These are phyloP conservation scores for Pelusios castaneus DNA, from an alignment of 2,113 vertebrate species.

Conservation along the genomic window DNA sequence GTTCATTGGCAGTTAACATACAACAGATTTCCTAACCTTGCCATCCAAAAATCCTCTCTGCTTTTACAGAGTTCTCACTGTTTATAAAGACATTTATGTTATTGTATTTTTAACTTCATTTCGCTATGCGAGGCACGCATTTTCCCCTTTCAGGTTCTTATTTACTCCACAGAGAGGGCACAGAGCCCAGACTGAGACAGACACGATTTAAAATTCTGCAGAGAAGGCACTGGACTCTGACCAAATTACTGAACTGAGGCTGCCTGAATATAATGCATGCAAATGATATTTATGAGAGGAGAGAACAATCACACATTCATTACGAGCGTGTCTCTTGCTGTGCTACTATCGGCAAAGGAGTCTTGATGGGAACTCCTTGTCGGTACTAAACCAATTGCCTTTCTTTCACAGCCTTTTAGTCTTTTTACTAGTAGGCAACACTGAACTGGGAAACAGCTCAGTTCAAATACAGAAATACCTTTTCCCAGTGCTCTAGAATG, in stretches of 20 bases:
- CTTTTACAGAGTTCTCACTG: fast-evolving
- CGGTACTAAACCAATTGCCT: not conserved
- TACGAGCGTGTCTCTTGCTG: fast-evolving
- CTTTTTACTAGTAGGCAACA: not conserved
- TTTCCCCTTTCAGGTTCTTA: not conserved
- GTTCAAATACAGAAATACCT: not conserved
- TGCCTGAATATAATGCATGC: not conserved
- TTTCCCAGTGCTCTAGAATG: not conserved
- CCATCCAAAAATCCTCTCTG: not conserved
- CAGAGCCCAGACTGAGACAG: not conserved
- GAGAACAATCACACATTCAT: not conserved
- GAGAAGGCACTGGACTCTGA: not conserved
- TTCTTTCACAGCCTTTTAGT: not conserved
- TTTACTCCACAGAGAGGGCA: not conserved
- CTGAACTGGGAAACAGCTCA: not conserved
- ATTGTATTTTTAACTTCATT: not conserved
- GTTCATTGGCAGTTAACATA: not conserved
- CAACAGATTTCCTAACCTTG: not conserved
- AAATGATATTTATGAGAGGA: not conserved
- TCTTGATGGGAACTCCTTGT: not conserved
- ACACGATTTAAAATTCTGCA: not conserved
- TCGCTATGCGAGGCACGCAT: not conserved
- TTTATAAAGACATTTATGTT: not conserved
- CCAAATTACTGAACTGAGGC: not conserved
- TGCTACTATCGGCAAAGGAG: not conserved